These are phyloP conservation scores for Thalassoma bifasciatum DNA, from an alignment of 2,113 vertebrate genomes.

Conservation along the genomic window DNA sequence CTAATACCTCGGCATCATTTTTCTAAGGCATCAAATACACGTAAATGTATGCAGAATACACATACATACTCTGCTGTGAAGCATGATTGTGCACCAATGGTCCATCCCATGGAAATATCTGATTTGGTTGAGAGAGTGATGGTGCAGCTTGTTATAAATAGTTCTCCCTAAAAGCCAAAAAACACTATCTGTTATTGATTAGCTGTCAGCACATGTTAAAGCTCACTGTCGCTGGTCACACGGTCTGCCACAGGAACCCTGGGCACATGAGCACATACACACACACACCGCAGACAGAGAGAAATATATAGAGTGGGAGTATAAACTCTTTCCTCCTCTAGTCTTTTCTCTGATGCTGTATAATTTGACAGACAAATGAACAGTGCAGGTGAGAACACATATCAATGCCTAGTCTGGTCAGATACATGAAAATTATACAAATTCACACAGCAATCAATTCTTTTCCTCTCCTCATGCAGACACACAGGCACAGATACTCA, in stretches of 20 bases:
- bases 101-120: constrained; percentile 74
- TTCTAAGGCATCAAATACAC: background rate
- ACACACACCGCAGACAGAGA: background rate
- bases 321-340: background rate
- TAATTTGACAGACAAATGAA: background rate
- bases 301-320: constrained; percentile 21
- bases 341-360: constrained; percentile 3
- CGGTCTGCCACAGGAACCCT: constrained; percentile 26
- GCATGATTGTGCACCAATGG: constrained; percentile 43
- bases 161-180: constrained; percentile 80
- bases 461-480: background rate
- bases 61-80: constrained; percentile 16
- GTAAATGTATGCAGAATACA: background rate
- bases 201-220: constrained; percentile 80
- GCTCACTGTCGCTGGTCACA: constrained; percentile 68
- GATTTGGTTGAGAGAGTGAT: constrained; percentile 70
- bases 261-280: constrained; percentile 9
- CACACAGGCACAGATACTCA: background rate
- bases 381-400: background rate
- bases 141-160: constrained; percentile 75
- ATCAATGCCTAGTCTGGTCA: background rate
- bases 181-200: constrained; percentile 82
- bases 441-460: too few species aligned
- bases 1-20: background rate
- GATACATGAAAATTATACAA: background rate